phyloP scores from a whole-genome alignment of 2,797 vertebrate species.

The Myiothlypis chrysogaster region DNA sequence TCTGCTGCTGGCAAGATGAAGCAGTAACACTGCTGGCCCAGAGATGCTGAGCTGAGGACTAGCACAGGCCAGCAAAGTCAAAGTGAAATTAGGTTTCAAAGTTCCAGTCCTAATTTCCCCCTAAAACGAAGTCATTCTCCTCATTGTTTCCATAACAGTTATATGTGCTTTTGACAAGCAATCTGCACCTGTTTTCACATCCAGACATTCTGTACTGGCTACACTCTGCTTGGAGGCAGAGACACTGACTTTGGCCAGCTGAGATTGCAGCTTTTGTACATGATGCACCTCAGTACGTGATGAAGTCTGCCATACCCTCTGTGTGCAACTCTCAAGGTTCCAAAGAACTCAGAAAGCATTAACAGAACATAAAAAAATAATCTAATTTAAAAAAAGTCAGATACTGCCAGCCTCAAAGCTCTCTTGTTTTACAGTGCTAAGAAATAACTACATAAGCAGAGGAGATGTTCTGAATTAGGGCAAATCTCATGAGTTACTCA shows the following conservation, averaged over 20 bases:
- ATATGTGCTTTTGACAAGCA: not conserved
- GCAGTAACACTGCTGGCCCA: constrained; percentile 34
- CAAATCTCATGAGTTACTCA: not conserved
- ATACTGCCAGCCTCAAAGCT: not conserved
- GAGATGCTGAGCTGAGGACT: not conserved
- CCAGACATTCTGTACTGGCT: constrained; percentile 25
- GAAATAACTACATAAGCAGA: not conserved
- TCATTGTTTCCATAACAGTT: constrained; percentile 41
- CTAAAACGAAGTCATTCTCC: not conserved
- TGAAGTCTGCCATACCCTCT: not conserved
- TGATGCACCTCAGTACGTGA: not conserved
- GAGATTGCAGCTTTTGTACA: not conserved
- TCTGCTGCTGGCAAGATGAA: constrained; percentile 40
- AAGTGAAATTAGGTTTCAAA: constrained; percentile 47
- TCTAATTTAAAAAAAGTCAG: not conserved
- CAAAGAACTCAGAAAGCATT: not conserved
- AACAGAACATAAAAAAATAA: not conserved
- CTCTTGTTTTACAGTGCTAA: not conserved
- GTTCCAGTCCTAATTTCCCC: constrained; percentile 18
- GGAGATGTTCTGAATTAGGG: not conserved
- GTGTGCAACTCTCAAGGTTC: not conserved
- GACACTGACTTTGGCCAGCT: not conserved
- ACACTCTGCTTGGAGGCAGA: not conserved
- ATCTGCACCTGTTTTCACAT: constrained; percentile 1
- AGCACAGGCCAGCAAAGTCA: constrained; percentile 19